Percentiles rank a stretch among this genome's conserved stretches.
phyloP scores from a whole-genome alignment of 2,888 invertebrate genomes.

The Agrenia bidenticulata region DNA sequence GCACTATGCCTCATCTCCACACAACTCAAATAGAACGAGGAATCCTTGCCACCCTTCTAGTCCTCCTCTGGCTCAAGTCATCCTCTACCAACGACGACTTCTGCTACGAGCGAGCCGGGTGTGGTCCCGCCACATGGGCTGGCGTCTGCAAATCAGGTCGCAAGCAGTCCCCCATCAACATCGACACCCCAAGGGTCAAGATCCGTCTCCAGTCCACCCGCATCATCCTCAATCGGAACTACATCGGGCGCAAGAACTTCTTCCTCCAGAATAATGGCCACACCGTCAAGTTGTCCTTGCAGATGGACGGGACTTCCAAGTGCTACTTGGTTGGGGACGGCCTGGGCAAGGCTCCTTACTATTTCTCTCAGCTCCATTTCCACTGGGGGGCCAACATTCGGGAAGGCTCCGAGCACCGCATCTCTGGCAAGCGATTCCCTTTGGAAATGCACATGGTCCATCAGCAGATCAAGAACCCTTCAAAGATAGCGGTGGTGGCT shows the following conservation, averaged over 20 bases:
- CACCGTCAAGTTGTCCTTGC: conserved; percentile 22
- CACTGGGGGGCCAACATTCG: conserved; percentile 34
- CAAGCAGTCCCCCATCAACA: conserved; percentile 19
- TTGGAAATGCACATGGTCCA: conserved; percentile 40
- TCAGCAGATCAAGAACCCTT: conserved; percentile 23
- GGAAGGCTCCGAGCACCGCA: conserved; percentile 26
- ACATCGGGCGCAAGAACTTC: conserved; percentile 13
- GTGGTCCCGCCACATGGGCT: conserved; percentile 22
- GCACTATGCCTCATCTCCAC: too few relatives aligned
- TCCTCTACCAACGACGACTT: too few relatives aligned
- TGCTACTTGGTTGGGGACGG: conserved; percentile 32
- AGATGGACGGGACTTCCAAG: conserved; percentile 21
- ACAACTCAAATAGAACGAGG: too few relatives aligned
- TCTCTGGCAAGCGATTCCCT: conserved; percentile 25
- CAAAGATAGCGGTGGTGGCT: conserved; percentile 30
- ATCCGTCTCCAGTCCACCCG: neutral
- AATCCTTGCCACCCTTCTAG: too few relatives aligned
- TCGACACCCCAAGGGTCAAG: neutral
- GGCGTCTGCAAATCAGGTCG: conserved; percentile 10
- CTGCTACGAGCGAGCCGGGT: conserved; percentile 15
- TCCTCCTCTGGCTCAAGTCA: too few relatives aligned
- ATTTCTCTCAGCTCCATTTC: conserved; percentile 29
- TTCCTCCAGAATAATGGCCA: conserved; percentile 27
- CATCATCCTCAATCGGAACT: conserved; percentile 23
- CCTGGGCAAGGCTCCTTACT: conserved; percentile 28